Conservation (phyloP, 2,113 vertebrate species). For the Rhinolophus sinicus region DNA sequence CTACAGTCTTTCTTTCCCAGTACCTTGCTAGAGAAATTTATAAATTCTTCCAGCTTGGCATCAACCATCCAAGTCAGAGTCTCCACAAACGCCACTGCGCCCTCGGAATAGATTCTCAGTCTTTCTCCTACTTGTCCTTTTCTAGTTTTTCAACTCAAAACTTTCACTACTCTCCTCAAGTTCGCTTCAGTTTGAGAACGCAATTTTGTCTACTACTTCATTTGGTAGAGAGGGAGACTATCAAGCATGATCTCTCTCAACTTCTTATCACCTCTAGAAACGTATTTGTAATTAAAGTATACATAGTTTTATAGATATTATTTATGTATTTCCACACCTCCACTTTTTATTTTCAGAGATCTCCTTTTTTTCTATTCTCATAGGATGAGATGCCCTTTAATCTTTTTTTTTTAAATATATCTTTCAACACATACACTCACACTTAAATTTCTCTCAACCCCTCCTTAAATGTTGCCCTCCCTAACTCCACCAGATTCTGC, state of each 20-base stretch:
- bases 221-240: neutral
- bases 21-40: neutral
- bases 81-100: neutral
- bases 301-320: neutral
- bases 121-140: neutral
- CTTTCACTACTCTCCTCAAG: neutral
- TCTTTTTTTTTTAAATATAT: neutral
- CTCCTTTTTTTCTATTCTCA: neutral
- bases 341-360: neutral
- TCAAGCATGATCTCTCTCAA: neutral
- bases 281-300: neutral
- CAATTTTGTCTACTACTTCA: neutral
- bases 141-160: neutral
- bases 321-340: neutral
- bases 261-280: neutral
- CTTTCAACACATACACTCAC: neutral
- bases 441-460: neutral
- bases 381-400: neutral
- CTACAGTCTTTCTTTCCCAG: neutral
- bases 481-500: neutral
- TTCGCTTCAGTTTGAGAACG: neutral
- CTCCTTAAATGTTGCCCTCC: neutral
- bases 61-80: neutral
- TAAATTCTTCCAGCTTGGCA: neutral
- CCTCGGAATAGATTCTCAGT: neutral